These are phyloP conservation scores for Melanerpes aurifrons DNA, from an alignment of 2,113 vertebrate species.

Conservation along the genomic window DNA sequence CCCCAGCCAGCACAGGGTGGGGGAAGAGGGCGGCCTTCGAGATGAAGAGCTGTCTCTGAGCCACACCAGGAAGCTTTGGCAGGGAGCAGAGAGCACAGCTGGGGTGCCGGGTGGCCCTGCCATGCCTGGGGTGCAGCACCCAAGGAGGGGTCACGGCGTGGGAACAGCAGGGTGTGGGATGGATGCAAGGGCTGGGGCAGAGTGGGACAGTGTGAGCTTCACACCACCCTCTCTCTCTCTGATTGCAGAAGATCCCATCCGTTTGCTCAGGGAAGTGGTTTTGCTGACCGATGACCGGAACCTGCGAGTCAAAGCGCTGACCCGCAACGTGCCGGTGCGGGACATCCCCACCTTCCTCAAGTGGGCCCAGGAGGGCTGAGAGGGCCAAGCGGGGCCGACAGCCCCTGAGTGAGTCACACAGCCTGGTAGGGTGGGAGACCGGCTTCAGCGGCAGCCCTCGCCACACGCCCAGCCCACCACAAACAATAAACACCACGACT, in stretches of 20 bases:
- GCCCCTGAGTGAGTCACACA: conserved; percentile 58
- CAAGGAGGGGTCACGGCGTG: not conserved
- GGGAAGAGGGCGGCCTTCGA: accelerated
- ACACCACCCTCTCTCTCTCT: not conserved
- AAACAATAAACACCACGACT: conserved; percentile 69
- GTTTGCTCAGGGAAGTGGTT: conserved; percentile 91
- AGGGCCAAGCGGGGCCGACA: conserved; percentile 39
- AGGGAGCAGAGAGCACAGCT: not conserved
- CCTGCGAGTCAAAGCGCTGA: conserved; percentile 95
- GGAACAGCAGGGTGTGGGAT: accelerated
- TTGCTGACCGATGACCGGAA: conserved; percentile 96
- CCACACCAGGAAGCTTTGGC: not conserved
- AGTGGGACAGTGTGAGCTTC: not conserved
- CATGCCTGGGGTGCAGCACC: not conserved
- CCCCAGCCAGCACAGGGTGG: not conserved
- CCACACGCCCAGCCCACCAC: conserved; percentile 19
- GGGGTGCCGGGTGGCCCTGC: not conserved
- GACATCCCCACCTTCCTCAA: conserved; percentile 96
- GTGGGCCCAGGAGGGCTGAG: conserved; percentile 99
- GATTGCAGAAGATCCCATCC: conserved; percentile 88
- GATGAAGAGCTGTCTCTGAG: not conserved
- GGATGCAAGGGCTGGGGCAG: not conserved
- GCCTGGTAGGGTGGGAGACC: conserved; percentile 19
- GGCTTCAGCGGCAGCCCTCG: conserved; percentile 19
- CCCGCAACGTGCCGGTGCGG: conserved; percentile 93